Evolutionary conservation across 2,888 invertebrate species (phyloP), one percentile per base, ranked within the genome.

Genomic region (Pterostichus madidus): DNA sequence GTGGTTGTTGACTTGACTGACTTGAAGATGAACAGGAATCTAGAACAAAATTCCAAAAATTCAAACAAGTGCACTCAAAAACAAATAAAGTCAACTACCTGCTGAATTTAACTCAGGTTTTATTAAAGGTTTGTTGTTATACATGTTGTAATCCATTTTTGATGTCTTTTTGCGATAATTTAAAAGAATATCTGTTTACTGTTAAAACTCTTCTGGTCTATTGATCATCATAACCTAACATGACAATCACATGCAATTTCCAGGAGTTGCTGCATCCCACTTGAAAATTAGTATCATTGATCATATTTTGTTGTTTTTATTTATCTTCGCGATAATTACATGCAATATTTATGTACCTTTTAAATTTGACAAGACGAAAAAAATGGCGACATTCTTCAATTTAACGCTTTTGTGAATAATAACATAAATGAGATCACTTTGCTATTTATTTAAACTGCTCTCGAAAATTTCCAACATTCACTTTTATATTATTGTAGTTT

Each of bases 321-420:
- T 59, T 8, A 59, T 17, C 8, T 59, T 31, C 5, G 31, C 31
- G 17, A 31, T 32, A 64, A 13, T n/a, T 64, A 71, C 39, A 71
- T 13, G 7, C 15, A 68, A 44, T 71, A 71, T 78, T 78, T 78
- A 59, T 59, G 15, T 78, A 61, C 59, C 53, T 77, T 59, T 56
- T 61, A 59, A 78, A 44, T 61, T 78, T 78, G 78, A 78, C 78
- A 78, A 75, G 56, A 56, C 13, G 52, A 61, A 35, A 59, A 78
- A 78, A 78, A 78, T 78, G 78, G 78, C 78, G 78, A 61, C 75
- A 49, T 24, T n/a, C 11, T 52, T 11, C 31, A 75, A 75, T 52
- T 52, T 31, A 75, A 75, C 17, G 49, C 49, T 75, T 75, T 71
- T 8, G 44, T n/a, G 44, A 44, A 44, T 64, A 13, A 13, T 71